Conservation (phyloP, 2,888 invertebrate species). For the Arenicola marina region DNA sequence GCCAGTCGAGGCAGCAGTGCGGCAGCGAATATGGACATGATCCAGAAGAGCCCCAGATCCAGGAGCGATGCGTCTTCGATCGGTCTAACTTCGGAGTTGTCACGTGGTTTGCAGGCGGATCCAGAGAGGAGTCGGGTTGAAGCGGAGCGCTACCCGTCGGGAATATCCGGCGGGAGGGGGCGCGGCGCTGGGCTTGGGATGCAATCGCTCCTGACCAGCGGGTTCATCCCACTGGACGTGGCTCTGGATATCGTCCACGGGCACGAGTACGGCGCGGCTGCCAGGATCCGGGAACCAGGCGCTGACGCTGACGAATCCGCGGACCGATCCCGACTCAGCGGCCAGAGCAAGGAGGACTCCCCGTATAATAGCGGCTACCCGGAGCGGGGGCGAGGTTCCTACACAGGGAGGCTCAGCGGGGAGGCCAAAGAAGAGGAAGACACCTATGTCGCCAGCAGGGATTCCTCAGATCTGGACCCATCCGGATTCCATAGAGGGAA, state of each 20-base stretch:
- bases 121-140: neutral
- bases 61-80: neutral
- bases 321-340: no score
- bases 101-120: neutral
- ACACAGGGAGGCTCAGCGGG: no score
- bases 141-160: neutral
- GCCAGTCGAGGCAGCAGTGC: neutral
- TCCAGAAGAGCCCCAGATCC: neutral
- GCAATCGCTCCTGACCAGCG: slow-evolving; percentile 17
- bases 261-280: neutral
- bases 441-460: no score
- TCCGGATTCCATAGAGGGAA: no score
- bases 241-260: slow-evolving; percentile 23
- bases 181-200: neutral
- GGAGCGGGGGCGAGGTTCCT: no score
- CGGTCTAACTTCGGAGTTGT: neutral
- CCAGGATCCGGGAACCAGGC: no score
- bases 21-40: neutral
- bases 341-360: no score
- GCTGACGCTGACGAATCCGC: no score
- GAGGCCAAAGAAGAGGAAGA: no score
- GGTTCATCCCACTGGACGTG: slow-evolving; percentile 19
- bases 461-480: no score
- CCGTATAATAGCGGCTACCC: no score
- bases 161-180: neutral